Percentiles rank a stretch among this genome's conserved stretches.
These are phyloP conservation scores for Limanda limanda DNA, from an alignment of 2,113 vertebrate species.

Conservation along the genomic window DNA sequence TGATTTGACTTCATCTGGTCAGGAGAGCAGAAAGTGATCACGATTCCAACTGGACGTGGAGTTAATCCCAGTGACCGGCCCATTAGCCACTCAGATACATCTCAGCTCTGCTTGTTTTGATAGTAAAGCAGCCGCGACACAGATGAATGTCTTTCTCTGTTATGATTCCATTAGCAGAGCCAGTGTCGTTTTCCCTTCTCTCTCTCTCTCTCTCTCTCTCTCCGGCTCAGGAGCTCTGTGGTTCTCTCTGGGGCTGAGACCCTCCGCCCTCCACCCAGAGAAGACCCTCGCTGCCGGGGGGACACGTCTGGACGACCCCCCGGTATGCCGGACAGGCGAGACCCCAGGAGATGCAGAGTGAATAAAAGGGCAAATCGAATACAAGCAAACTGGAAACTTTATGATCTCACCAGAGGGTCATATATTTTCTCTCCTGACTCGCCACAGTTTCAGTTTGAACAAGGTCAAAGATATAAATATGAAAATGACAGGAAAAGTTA, in stretches of 20 bases:
- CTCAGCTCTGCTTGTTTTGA: conserved; percentile 64
- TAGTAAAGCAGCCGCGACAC: conserved; percentile 37
- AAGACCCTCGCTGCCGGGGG: conserved; percentile 27
- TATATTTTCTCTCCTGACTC: conserved; percentile 25
- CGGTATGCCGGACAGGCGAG: conserved; percentile 52
- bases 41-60: conserved; percentile 31
- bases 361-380: conserved; percentile 42
- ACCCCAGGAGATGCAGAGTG: conserved; percentile 36
- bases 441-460: conserved; percentile 33
- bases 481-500: neutral
- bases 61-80: conserved; percentile 43
- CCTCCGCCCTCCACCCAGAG: conserved; percentile 18
- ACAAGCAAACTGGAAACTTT: conserved; percentile 31
- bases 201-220: conserved; percentile 33
- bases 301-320: conserved; percentile 55
- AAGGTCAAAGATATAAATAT: conserved; percentile 40
- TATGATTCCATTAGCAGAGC: conserved; percentile 65
- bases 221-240: conserved; percentile 22
- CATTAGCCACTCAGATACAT: conserved; percentile 54
- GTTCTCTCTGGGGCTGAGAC: conserved; percentile 19
- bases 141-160: conserved; percentile 65
- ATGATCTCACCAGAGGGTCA: conserved; percentile 9
- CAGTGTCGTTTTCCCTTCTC: conserved; percentile 58
- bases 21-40: conserved; percentile 26
- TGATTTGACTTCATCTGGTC: neutral